Evolutionary conservation across 2,888 invertebrate species (phyloP).

Genomic region (Hydrotaea diabolus): DNA sequence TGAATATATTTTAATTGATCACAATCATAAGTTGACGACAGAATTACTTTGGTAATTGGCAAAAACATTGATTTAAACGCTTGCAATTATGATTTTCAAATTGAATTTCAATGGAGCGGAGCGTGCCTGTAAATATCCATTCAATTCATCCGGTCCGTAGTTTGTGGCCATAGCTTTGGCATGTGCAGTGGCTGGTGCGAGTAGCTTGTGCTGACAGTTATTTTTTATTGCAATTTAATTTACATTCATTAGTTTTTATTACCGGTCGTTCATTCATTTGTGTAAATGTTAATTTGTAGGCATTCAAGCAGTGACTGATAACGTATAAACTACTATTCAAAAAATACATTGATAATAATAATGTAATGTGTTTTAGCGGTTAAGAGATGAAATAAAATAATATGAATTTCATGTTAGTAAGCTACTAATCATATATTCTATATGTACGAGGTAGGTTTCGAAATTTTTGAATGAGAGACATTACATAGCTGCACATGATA

Average conservation of each 20-base stretch:
- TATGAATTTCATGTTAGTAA: no score
- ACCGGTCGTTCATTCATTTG: background rate
- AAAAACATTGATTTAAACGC: constrained; percentile 14
- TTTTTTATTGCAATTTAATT: constrained; percentile 8
- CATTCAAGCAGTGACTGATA: background rate
- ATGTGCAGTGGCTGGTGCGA: background rate
- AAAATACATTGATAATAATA: background rate
- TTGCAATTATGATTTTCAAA: constrained; percentile 7
- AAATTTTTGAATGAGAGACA: no score
- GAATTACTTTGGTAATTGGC: constrained; percentile 7
- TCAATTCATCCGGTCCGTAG: background rate
- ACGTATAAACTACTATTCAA: background rate
- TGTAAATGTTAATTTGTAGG: constrained; percentile 11
- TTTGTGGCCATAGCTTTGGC: background rate
- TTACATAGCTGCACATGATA: no score
- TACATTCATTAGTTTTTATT: constrained; percentile 12
- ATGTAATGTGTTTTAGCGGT: background rate
- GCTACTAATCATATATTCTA: no score
- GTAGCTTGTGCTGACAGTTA: constrained; percentile 9
- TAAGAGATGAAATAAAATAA: background rate
- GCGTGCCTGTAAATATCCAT: background rate
- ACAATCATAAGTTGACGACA: background rate
- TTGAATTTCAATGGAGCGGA: background rate
- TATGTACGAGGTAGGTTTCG: no score
- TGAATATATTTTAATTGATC: constrained; percentile 4